Base-by-base conservation (phyloP, 1,140 invertebrate genomes). In the Macrocentrus cingulum region DNA sequence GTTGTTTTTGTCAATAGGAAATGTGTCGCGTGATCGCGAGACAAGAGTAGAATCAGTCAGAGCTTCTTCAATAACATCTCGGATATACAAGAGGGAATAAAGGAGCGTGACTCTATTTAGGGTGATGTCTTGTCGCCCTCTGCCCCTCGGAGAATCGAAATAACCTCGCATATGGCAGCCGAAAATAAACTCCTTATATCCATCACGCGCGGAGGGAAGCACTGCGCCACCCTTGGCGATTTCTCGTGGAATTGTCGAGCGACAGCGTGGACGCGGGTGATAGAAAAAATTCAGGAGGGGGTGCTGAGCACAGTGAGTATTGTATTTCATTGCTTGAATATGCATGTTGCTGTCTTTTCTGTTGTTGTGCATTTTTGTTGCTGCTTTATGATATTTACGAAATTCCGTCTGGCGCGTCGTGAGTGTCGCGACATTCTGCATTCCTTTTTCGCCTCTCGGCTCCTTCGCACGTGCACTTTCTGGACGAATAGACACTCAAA, bases 151-250 rank as follows among this genome's bases (percentile, higher is more conserved):
- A 23, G 49, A 63, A 66, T 76, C 68, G 76, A 79, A 79, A 79
- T 77, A 79, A 77, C 72, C 63, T 70, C 74, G 68, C 76, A 79
- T 77, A 75, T 79, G 74, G 74, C 65, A 59, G 70, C 70, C 72
- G 60, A 76, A 79, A 79, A 79, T 79, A 79, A 77, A 77, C 74
- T 72, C 64, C 76, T 76, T 76, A 77, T 77, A 77, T 67, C 65
- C 73, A 69, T 75, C 68, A 63, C 72, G 44, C 37, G n/a, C n/a
- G n/a, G n/a, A n/a, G n/a, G n/a, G n/a, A n/a, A n/a, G n/a, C n/a
- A n/a, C n/a, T n/a, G n/a, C n/a, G n/a, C n/a, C n/a, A n/a, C n/a
- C n/a, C n/a, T n/a, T n/a, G n/a, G n/a, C n/a, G n/a, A n/a, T n/a
- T n/a, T n/a, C n/a, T n/a, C n/a, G n/a, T n/a, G n/a, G n/a, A n/a